Base-by-base conservation (phyloP, 2,888 invertebrate genomes). In the Ophion slaviceki region DNA sequence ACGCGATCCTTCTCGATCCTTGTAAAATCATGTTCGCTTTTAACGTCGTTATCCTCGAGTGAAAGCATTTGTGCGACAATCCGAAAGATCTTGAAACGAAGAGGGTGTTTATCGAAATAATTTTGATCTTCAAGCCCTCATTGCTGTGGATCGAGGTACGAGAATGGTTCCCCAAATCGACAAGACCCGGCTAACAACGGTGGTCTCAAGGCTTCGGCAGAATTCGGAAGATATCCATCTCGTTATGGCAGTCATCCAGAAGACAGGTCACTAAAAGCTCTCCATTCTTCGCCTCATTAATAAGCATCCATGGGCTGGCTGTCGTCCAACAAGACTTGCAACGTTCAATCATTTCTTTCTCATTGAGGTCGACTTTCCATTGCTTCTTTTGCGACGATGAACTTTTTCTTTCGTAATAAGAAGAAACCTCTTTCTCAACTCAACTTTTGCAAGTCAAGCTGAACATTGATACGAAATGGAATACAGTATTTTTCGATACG, bases 141-240 rank as follows among this genome's bases (percentile, higher is more conserved):
- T 72, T 92, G 92, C 80, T 92, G 92, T 76, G 90, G 90, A 10
- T 80, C 88, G 20, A 90, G 88, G 76, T 88, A 90, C 78, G 87
- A 86, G 36, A 79, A 83, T 28, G 75, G 75, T 32, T 84, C 88
- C 1, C 85, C 87, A 5, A 62, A 75, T 17, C 88, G 89, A 75
- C 88, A 89, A 0, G 75, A 84, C n/a, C 81, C 85, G 1, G 64
- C 28, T 61, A 53, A 75, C 70, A 67, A 82, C 76, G 17, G 85
- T 79, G 84, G 78, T 78, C 75, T 81, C 66, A 85, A 86, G 32
- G 67, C 79, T 3, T 78, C 89, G 2, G 66, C 70, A 8, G 89
- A 90, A 6, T 76, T 28, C 10, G 82, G 85, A 84, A 89, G 90
- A 40, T 90, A 90, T 78, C 78, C 89, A 0, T 84, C 88, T 17